Evolutionary conservation across 2,113 vertebrate genomes (phyloP), one percentile per base, ranked within the genome.

Genomic region (Larimichthys crocea): DNA sequence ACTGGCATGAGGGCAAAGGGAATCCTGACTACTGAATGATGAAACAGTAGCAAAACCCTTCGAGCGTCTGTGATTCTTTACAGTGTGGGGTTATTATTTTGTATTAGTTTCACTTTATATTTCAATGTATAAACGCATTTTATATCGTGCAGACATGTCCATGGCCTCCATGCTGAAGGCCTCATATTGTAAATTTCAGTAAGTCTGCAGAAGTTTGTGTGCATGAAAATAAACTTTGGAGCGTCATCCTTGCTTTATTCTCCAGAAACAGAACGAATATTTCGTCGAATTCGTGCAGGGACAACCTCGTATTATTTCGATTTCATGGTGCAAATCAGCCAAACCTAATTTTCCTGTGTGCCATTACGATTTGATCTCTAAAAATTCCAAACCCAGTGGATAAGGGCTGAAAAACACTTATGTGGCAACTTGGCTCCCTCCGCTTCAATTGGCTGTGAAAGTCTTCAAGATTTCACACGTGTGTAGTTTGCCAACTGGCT

Each of bases 21-120:
- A 93, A 88, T 76, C 84, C 86, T 89, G 73, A 91, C 84, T 79
- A 72, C 78, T 89, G 85, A 89, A 80, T 86, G 85, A 89, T 92
- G 87, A 91, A 92, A 92, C 86, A 57, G 86, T 72, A 91, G 92
- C 85, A 84, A 53, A 75, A 77, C 0, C 52, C 3, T 71, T 86
- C 46, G 16, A 65, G 87, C 76, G 75, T 79, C 52, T 67, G 79
- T 67, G 74, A 77, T 76, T 52, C 35, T 22, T 74, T 24, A 76
- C 16, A 62, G 44, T 50, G 42, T 24, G 26, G n/a, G 35, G 77
- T 80, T 64, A 11, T 79, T 78, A 63, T 73, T 14, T 83, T 48
- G 16, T n/a, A n/a, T 44, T 52, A 12, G 9, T 73, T 65, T 59
- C 10, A 48, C 14, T 35, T 56, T 52, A 8, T 4, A 9, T 40